Base-by-base conservation (phyloP, 2,888 invertebrate genomes). In the Odontothrips loti region DNA sequence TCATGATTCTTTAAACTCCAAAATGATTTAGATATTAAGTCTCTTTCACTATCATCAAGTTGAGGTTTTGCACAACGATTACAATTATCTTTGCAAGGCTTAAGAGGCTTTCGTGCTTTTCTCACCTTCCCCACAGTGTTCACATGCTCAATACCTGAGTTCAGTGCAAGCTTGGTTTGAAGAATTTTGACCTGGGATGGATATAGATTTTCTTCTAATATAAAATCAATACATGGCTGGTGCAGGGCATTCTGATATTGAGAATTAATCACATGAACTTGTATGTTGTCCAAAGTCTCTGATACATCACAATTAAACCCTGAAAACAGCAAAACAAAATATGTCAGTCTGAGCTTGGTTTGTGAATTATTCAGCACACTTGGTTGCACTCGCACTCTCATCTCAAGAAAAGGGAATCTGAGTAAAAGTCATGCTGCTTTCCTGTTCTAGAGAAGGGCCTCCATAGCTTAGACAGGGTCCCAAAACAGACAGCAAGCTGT, bases 151-250 rank as follows among this genome's bases (percentile, higher is more conserved):
- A 63, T 10, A 15, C 63, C 63, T 17, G 63, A 63, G 63, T 63
- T 63, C 15, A 63, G 63, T 6, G 63, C 63, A 63, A 63, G 20
- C 20, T 63, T 63, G 15, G 20, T 63, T 63, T 63, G 11, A 10
- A 63, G 63, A 63, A 20, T 63, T 63, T 63, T 63, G 63, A 63
- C 20, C 63, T 63, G 63, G 63, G 63, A 63, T 20, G 63, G 63
- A 63, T 15, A 63, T 20, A 63, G 20, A 20, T 63, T 63, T 63
- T 63, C 63, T 9, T 12, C 48, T 12, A 12, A 48, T 48, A 12
- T 11, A 48, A 48, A 9, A 48, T 11, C 10, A 48, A 48, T 11
- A 63, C 6, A 20, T 20, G 63, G 63, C 63, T 63, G 63, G 20
- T 63, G 11, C 15, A 20, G 20, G 63, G 20, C 20, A 63, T 20